Evolutionary conservation across 2,113 vertebrate genomes (phyloP).

Genomic region (Petroica traversi): DNA sequence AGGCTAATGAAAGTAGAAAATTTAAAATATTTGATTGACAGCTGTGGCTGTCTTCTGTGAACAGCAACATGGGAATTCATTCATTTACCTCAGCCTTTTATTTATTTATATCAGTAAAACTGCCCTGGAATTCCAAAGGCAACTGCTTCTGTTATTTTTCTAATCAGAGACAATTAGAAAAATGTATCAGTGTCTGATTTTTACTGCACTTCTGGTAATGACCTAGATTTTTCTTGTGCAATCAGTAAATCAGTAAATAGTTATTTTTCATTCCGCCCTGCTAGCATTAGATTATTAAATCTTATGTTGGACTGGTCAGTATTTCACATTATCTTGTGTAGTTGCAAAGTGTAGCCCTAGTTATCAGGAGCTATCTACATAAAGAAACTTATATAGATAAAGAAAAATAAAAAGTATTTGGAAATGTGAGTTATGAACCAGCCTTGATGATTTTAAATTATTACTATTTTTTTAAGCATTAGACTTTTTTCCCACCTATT

Average conservation of each 20-base stretch:
- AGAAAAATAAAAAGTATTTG: background rate
- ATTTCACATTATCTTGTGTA: background rate
- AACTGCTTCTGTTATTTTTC: background rate
- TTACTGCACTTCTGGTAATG: background rate
- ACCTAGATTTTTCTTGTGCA: background rate
- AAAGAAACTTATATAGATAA: background rate
- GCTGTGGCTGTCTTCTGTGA: background rate
- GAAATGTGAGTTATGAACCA: background rate
- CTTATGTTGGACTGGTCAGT: background rate
- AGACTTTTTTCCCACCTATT: background rate
- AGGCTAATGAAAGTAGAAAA: background rate
- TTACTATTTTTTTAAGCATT: background rate
- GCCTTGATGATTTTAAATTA: background rate
- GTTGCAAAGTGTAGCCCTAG: background rate
- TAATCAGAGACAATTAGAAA: background rate
- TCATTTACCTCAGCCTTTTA: background rate
- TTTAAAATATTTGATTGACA: background rate
- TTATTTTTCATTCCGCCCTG: background rate
- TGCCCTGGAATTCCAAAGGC: background rate
- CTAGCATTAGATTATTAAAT: background rate
- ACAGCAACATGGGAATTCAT: fast-evolving
- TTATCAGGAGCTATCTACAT: background rate
- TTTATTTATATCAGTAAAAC: background rate
- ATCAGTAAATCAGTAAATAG: background rate
- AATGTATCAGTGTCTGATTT: background rate